A percentile compares a stretch with the other conserved stretches of the same genome.
Conservation (phyloP, 2,797 vertebrate genomes). For the Syndactyla subalaris region DNA sequence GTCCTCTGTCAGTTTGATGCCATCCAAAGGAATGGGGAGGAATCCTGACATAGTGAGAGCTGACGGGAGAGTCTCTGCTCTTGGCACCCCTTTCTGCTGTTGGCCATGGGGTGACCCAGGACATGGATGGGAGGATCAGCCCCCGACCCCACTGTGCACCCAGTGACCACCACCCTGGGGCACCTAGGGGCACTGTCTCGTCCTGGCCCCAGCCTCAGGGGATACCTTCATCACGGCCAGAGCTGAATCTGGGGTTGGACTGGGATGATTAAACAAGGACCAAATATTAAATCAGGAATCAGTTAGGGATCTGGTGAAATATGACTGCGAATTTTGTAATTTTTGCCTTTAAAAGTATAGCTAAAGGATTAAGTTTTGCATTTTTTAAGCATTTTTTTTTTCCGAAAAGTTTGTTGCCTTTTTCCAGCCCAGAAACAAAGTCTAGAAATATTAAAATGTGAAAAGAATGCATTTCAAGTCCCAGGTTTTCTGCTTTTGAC, state of each 20-base stretch:
- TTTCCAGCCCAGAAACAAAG: conserved; percentile 16
- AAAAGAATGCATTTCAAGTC: neutral
- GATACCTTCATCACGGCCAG: neutral
- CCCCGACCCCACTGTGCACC: neutral
- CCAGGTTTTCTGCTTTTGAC: neutral
- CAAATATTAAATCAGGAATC: neutral
- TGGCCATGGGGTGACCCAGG: neutral
- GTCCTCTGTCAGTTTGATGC: neutral
- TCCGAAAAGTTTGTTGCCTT: neutral
- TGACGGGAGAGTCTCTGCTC: neutral
- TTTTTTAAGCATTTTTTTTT: neutral
- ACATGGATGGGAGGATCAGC: neutral
- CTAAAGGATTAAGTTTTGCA: neutral
- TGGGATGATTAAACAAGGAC: neutral
- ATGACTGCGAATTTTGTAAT: neutral
- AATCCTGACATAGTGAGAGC: neutral
- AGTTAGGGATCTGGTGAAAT: neutral
- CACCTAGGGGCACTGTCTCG: neutral
- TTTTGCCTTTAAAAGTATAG: neutral
- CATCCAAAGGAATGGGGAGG: neutral
- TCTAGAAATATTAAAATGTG: neutral
- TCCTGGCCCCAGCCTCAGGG: neutral
- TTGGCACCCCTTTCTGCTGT: neutral
- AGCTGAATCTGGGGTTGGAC: neutral
- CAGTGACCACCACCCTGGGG: neutral